A percentile compares a stretch with the other conserved stretches of the same genome.
phyloP scores from a whole-genome alignment of 2,113 vertebrate species.

The Irena cyanogastra region DNA sequence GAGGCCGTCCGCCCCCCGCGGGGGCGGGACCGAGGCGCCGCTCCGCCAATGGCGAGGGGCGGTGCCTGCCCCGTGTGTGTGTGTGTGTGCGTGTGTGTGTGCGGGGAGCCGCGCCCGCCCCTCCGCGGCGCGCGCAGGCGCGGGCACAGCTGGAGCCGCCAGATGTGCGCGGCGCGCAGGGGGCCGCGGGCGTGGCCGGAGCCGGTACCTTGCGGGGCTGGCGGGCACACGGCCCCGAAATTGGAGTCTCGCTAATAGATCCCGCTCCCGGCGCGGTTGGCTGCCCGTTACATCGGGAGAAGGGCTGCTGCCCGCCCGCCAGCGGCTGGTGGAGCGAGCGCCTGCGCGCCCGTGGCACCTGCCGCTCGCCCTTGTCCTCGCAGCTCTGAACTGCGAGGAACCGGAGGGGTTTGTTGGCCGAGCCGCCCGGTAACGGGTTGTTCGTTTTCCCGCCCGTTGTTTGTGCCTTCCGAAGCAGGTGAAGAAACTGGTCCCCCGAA shows the following conservation, averaged over 20 bases:
- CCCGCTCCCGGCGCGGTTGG: background rate
- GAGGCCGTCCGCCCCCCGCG: too few relatives aligned
- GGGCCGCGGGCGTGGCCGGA: rapidly evolving
- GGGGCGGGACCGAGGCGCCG: background rate
- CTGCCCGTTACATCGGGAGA: background rate
- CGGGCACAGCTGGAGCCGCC: background rate
- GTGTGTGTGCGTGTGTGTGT: background rate
- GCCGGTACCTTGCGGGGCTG: rapidly evolving
- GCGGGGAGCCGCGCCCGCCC: background rate
- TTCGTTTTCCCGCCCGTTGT: background rate
- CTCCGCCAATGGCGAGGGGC: background rate
- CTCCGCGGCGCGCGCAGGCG: background rate
- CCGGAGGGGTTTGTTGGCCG: background rate
- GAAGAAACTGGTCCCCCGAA: background rate
- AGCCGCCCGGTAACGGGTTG: background rate
- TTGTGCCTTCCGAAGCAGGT: background rate
- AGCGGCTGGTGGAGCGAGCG: background rate
- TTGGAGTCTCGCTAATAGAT: rapidly evolving
- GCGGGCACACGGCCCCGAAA: rapidly evolving
- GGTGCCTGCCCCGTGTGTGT: background rate
- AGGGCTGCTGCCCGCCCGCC: background rate
- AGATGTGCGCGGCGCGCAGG: rapidly evolving
- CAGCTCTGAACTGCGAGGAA: background rate
- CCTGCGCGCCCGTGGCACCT: background rate
- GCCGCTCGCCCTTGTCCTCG: background rate